A percentile compares a stretch with the other conserved stretches of the same genome.
Evolutionary conservation across 2,797 vertebrate species (phyloP).

Genomic region (Coregonus suidteri): DNA sequence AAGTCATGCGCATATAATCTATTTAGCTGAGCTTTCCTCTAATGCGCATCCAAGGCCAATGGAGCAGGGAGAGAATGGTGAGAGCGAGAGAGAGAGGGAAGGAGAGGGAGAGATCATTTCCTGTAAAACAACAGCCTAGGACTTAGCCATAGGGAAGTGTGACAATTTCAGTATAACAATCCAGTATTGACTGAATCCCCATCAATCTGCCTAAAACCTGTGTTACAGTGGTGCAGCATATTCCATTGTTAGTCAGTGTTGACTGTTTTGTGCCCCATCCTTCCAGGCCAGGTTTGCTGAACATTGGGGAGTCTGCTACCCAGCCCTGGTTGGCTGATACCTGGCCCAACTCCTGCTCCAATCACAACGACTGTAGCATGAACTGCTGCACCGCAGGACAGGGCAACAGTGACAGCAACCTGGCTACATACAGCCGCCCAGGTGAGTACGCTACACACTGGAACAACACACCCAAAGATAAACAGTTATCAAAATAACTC

Average conservation of each 20-base stretch:
- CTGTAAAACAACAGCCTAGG: not conserved
- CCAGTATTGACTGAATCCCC: too few relatives aligned
- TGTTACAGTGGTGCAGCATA: not conserved
- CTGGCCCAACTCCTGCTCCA: constrained; percentile 97
- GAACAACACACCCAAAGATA: too few relatives aligned
- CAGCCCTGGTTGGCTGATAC: constrained; percentile 98
- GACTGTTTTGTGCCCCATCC: constrained; percentile 31
- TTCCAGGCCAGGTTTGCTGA: constrained; percentile 91
- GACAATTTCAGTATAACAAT: not conserved
- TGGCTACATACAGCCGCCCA: constrained; percentile 96
- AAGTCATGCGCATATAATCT: constrained; percentile 70
- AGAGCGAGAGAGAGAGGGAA: not conserved
- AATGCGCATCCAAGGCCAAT: constrained; percentile 35
- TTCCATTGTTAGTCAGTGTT: constrained; percentile 36
- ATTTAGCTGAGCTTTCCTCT: constrained; percentile 60
- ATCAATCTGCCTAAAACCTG: not conserved
- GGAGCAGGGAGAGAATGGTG: not conserved
- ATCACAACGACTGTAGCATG: constrained; percentile 97
- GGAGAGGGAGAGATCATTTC: constrained; percentile 44
- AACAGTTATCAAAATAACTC: too few relatives aligned
- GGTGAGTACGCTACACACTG: constrained; percentile 73
- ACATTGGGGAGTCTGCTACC: constrained; percentile 90
- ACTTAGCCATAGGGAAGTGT: not conserved
- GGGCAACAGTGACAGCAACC: constrained; percentile 96
- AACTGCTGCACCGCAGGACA: constrained; percentile 95